Conservation (phyloP, 2,797 vertebrate genomes). For the Momotus momota region DNA sequence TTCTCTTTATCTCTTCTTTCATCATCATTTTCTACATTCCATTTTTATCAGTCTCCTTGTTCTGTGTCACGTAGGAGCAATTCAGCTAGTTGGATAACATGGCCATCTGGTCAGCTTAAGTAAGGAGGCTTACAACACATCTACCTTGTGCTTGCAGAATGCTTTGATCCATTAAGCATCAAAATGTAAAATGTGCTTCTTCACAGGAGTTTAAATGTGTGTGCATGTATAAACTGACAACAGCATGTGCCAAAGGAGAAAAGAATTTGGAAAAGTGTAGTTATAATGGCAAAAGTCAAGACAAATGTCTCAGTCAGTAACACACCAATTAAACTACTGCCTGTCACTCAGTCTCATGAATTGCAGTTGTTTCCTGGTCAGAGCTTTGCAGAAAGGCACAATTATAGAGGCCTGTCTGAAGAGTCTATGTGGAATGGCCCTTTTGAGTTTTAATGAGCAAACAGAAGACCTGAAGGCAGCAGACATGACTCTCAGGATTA, state of each 20-base stretch:
- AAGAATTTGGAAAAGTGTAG: neutral
- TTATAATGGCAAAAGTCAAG: neutral
- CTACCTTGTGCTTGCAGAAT: neutral
- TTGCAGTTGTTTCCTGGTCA: neutral
- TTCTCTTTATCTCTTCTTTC: neutral
- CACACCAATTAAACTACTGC: accelerated
- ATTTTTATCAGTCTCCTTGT: neutral
- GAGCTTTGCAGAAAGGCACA: neutral
- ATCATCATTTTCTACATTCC: neutral
- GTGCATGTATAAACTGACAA: neutral
- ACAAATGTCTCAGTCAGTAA: neutral
- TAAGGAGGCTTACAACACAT: neutral
- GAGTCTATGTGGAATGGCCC: neutral
- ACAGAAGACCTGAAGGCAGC: neutral
- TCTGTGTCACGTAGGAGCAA: neutral
- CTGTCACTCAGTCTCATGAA: neutral
- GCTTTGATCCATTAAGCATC: neutral
- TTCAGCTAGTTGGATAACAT: neutral
- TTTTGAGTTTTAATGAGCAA: neutral
- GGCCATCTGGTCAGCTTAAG: neutral
- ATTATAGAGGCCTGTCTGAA: neutral
- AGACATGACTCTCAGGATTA: neutral
- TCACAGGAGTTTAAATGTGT: neutral
- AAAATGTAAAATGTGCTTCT: neutral
- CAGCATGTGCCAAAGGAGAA: neutral